A percentile compares a stretch with the other conserved stretches of the same genome.
Evolutionary conservation across 2,113 vertebrate genomes (phyloP).

Genomic region (Hepsetus odoe): DNA sequence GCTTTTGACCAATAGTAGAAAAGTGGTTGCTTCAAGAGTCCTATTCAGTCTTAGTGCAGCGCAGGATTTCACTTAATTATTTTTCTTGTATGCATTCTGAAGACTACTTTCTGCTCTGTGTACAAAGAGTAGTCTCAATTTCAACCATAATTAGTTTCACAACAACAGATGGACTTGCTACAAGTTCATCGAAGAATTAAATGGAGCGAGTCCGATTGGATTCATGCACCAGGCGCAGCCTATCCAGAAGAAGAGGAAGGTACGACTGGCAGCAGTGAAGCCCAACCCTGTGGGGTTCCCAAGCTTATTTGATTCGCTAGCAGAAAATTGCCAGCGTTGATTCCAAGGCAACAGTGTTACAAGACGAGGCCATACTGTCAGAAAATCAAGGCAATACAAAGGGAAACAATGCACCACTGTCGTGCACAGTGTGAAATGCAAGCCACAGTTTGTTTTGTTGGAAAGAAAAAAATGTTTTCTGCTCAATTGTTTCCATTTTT

Average conservation of each 20-base stretch:
- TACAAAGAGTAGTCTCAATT: slow-evolving; percentile 1
- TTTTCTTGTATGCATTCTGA: not conserved
- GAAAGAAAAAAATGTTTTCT: slow-evolving; percentile 14
- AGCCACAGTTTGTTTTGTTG: not conserved
- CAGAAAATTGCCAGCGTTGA: not conserved
- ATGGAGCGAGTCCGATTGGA: slow-evolving; percentile 6
- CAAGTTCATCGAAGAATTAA: not conserved
- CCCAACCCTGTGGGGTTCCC: not conserved
- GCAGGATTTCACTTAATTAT: not conserved
- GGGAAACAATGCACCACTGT: slow-evolving; percentile 4
- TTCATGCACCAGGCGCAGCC: not conserved
- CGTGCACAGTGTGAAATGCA: not conserved
- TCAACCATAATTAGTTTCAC: not conserved
- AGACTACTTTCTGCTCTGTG: slow-evolving; percentile 4
- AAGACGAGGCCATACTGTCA: not conserved
- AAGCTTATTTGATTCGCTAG: not conserved
- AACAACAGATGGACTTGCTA: slow-evolving; percentile 6
- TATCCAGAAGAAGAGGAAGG: not conserved
- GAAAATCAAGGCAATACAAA: slow-evolving; percentile 20
- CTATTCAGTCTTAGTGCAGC: not conserved
- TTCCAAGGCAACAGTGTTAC: slow-evolving; percentile 2
- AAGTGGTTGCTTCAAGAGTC: not conserved
- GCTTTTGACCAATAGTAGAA: too few relatives aligned
- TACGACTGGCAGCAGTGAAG: not conserved
- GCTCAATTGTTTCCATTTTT: slow-evolving; percentile 22